Evolutionary conservation across 2,888 invertebrate species (phyloP).

Genomic region (Rhingia rostrata): DNA sequence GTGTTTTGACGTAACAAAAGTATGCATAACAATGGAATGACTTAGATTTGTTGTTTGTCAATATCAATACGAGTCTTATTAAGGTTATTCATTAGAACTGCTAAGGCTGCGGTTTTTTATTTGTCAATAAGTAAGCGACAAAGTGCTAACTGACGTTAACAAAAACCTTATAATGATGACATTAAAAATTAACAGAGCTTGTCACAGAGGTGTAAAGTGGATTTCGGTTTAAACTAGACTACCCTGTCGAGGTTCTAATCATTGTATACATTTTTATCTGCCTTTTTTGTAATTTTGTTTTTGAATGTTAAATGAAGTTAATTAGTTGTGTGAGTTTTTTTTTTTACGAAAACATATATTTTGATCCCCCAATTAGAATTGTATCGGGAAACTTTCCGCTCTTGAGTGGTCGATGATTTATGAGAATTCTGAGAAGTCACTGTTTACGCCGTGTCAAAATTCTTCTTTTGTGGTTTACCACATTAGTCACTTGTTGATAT

Average conservation of each 20-base stretch:
- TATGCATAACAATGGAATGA: not conserved
- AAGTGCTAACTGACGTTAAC: constrained; percentile 23
- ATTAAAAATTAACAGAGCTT: constrained; percentile 46
- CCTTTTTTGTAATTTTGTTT: not conserved
- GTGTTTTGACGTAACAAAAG: constrained; percentile 1
- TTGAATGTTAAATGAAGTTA: constrained; percentile 1
- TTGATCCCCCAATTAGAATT: not conserved
- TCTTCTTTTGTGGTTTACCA: too few species aligned
- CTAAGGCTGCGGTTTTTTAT: constrained; percentile 9
- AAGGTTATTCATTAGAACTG: not conserved
- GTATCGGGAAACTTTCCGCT: too few species aligned
- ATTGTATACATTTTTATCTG: not conserved
- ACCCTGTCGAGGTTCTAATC: constrained; percentile 8
- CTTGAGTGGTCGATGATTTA: too few species aligned
- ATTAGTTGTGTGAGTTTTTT: not conserved
- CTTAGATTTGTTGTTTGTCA: not conserved
- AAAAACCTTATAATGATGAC: constrained; percentile 28
- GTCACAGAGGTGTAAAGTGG: constrained; percentile 49
- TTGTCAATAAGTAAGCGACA: constrained; percentile 51
- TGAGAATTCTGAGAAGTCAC: too few species aligned
- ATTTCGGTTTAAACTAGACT: constrained; percentile 46
- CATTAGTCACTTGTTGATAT: too few species aligned
- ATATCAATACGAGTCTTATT: not conserved
- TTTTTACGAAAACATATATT: not conserved
- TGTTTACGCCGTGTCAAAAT: too few species aligned